Percentiles rank a stretch among this genome's conserved stretches.
Evolutionary conservation across 1,140 invertebrate species (phyloP).

Genomic region (Drosophila bocki): DNA sequence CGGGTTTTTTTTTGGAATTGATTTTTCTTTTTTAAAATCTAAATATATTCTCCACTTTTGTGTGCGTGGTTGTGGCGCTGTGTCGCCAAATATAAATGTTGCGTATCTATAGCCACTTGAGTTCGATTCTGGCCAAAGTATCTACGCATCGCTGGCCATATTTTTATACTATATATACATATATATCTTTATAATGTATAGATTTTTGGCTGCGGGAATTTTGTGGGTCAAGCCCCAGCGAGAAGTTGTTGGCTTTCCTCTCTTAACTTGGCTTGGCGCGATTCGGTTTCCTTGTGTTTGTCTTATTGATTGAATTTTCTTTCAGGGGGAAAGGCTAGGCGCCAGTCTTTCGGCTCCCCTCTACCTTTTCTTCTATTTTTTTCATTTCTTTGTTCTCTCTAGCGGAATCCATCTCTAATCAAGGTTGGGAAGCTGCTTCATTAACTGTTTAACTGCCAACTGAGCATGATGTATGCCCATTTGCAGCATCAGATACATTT

Average conservation of each 20-base stretch:
- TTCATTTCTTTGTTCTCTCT: not conserved
- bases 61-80: slow-evolving; percentile 19
- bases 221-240: slow-evolving; percentile 31
- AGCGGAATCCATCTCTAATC: slow-evolving; percentile 12
- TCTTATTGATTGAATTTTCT: slow-evolving; percentile 38
- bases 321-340: slow-evolving; percentile 30
- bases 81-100: slow-evolving; percentile 69
- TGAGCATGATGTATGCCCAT: slow-evolving; percentile 12
- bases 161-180: slow-evolving; percentile 8
- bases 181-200: slow-evolving; percentile 12
- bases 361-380: not conserved
- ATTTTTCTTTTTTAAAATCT: slow-evolving; percentile 58
- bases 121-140: slow-evolving; percentile 30
- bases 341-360: slow-evolving; percentile 11
- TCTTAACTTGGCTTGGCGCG: slow-evolving; percentile 10
- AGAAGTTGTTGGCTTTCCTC: slow-evolving; percentile 25
- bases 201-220: slow-evolving; percentile 9
- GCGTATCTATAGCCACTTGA: slow-evolving; percentile 33
- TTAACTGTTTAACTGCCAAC: slow-evolving; percentile 16
- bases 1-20: slow-evolving; percentile 54
- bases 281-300: slow-evolving; percentile 26
- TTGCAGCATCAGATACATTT: slow-evolving; percentile 9
- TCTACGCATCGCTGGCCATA: slow-evolving; percentile 34
- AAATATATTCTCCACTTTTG: slow-evolving; percentile 56
- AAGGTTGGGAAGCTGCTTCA: slow-evolving; percentile 18